Conservation (phyloP, 1,140 invertebrate genomes). For the Dendroctonus valens region DNA sequence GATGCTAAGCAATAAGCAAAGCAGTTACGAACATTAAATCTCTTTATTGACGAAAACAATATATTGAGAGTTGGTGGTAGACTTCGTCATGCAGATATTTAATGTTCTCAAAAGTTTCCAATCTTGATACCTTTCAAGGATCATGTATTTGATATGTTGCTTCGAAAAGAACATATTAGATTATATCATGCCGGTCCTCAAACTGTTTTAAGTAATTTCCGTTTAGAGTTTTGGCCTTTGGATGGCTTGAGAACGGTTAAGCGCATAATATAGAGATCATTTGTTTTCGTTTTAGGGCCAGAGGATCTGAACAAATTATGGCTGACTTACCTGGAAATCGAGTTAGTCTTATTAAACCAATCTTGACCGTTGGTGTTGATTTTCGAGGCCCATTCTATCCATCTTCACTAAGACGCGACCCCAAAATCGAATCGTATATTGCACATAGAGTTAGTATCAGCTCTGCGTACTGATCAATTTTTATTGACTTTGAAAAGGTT, state of each 20-base stretch:
- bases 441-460: constrained; percentile 48
- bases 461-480: constrained; percentile 47
- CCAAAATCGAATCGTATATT: no score
- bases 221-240: constrained; percentile 38
- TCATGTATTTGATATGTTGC: constrained; percentile 2
- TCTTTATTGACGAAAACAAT: constrained; percentile 47
- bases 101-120: constrained; percentile 23
- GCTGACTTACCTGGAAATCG: constrained; percentile 44
- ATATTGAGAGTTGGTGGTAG: constrained; percentile 51
- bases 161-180: background rate
- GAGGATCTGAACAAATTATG: constrained; percentile 37
- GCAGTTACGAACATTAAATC: constrained; percentile 42
- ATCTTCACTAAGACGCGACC: constrained; percentile 42
- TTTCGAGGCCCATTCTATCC: constrained; percentile 42
- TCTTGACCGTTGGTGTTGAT: constrained; percentile 45
- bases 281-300: constrained; percentile 28
- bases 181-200: constrained; percentile 9
- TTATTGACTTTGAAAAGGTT: constrained; percentile 47
- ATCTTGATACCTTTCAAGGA: constrained; percentile 9
- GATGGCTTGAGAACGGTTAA: constrained; percentile 22
- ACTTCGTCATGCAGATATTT: constrained; percentile 39
- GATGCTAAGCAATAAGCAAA: constrained; percentile 49
- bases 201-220: background rate
- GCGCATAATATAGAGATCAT: constrained; percentile 21
- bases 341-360: constrained; percentile 38